phyloP scores from a whole-genome alignment of 2,113 vertebrate genomes.

The Patagioenas fasciata region DNA sequence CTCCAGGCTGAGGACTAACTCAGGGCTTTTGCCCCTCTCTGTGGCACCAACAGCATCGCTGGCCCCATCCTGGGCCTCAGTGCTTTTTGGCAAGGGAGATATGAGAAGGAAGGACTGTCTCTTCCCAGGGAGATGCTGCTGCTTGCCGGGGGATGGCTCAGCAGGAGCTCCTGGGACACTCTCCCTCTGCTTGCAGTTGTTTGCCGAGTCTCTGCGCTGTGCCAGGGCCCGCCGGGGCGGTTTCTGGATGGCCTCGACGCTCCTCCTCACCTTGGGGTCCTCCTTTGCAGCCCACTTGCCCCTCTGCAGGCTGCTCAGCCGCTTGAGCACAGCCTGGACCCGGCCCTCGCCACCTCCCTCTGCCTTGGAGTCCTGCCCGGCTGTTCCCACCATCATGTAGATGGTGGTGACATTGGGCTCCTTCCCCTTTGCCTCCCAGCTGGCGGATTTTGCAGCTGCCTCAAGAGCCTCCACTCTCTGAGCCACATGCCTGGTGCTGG shows the following conservation, averaged over 20 bases:
- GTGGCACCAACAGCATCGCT: neutral
- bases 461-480: conserved; percentile 72
- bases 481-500: conserved; percentile 73
- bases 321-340: conserved; percentile 83
- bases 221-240: conserved; percentile 81
- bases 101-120: conserved; percentile 13
- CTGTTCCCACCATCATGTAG: conserved; percentile 86
- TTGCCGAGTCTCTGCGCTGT: conserved; percentile 57
- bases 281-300: conserved; percentile 66
- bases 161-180: conserved; percentile 29
- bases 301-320: conserved; percentile 87
- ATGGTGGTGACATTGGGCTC: conserved; percentile 80
- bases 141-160: neutral
- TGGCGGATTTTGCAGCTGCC: neutral
- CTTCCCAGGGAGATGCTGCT: neutral
- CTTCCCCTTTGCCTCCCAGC: conserved; percentile 24
- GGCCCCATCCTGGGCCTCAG: neutral
- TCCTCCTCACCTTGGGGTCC: conserved; percentile 65
- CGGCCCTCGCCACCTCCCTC: conserved; percentile 70
- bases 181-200: conserved; percentile 38
- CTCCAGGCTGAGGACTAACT: conserved; percentile 19
- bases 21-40: conserved; percentile 45
- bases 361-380: conserved; percentile 21
- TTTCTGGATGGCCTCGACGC: conserved; percentile 77
- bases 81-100: neutral